Evolutionary conservation across 2,888 invertebrate genomes (phyloP).

Genomic region (Lasioglossum vierecki): DNA sequence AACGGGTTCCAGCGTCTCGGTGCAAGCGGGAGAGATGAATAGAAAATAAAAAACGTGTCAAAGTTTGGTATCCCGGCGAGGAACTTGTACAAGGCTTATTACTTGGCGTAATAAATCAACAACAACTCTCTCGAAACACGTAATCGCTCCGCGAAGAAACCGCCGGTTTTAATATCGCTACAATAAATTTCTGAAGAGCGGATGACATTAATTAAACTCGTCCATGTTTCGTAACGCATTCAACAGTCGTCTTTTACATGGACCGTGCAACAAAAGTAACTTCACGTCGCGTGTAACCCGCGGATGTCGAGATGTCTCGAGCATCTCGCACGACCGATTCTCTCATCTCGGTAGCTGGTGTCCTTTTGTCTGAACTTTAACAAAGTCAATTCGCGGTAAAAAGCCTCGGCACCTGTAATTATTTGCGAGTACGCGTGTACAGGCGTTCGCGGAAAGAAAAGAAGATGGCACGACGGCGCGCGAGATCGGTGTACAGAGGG

Average conservation of each 20-base stretch:
- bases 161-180: constrained; percentile 4
- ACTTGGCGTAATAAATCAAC: constrained; percentile 24
- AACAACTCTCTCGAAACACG: constrained; percentile 10
- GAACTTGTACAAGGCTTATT: constrained; percentile 7
- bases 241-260: not conserved
- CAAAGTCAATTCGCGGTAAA: constrained; percentile 52
- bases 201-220: constrained; percentile 42
- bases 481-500: constrained; percentile 57
- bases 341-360: not conserved
- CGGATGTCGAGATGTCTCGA: constrained; percentile 18
- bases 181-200: constrained; percentile 11
- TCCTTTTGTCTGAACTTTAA: constrained; percentile 47
- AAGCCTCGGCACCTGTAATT: constrained; percentile 48
- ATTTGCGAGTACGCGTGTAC: constrained; percentile 54
- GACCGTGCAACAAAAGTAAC: constrained; percentile 1
- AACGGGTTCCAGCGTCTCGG: not conserved
- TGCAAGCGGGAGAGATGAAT: too few species aligned
- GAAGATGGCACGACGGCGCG: constrained; percentile 36
- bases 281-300: not conserved
- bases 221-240: constrained; percentile 21
- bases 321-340: constrained; percentile 14
- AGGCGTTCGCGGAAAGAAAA: constrained; percentile 40
- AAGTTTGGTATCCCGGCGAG: not conserved
- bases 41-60: not conserved
- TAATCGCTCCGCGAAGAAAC: constrained; percentile 15